Evolutionary conservation across 2,113 vertebrate genomes (phyloP), one percentile per base, ranked within the genome.

Genomic region (Stigmatopora argus): DNA sequence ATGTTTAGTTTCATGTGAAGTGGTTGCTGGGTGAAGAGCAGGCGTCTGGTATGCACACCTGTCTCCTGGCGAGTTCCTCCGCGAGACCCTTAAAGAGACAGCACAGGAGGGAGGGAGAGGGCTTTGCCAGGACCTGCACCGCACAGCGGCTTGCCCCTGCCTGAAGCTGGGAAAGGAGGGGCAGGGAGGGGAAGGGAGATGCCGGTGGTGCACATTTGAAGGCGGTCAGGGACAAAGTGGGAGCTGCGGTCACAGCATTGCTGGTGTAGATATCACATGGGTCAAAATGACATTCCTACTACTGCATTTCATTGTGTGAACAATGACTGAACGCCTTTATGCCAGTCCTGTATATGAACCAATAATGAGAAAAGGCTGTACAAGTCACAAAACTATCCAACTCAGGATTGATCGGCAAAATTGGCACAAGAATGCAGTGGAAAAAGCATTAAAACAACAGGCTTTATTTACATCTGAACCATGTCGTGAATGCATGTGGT

Each of bases 11-110:
- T 47, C 45, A 19, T 44, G 35, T 44, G 38, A 44, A 61, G 38
- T 45, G 10, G 38, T 21, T 61, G 58, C 56, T 53, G 77, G 71
- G 72, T 71, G 80, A 79, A 76, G 73, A 52, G 61, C 71, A 74
- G 62, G 85, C 77, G 82, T 87, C 87, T 89, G 88, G 89, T 88
- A 89, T 89, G 89, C 88, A 89, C 89, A 91, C 90, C 91, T 91
- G 89, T 86, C 88, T 79, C 73, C 72, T 66, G 58, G 75, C 73
- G 78, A 72, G 70, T 63, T 67, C 38, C 69, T 71, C 72, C 52
- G 57, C 62, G 49, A 80, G 73, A 55, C 70, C 75, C 71, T 77
- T 52, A 60, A 31, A 62, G 56, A 51, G 26, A 56, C 35, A 15
- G 31, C 45, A 34, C 44, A 62, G 52, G 67, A 56, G 53, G 68